Base-by-base conservation (phyloP, 2,888 invertebrate species). In the Ectemnius continuus region DNA sequence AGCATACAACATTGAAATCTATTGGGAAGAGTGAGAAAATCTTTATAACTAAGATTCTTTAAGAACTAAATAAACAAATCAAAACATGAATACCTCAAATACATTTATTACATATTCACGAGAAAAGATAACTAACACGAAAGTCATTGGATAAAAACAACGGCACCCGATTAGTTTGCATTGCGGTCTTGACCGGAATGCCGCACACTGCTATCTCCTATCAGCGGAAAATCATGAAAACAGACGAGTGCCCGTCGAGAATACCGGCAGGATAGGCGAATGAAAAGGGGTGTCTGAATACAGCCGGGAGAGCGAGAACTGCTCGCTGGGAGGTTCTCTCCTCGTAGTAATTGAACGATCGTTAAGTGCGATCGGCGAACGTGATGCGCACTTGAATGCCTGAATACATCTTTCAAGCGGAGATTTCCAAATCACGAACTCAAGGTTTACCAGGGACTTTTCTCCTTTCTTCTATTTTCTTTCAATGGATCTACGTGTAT, bases 111-210 rank as follows among this genome's bases (percentile, higher is more conserved):
- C 3, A 3, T 23, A 23, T 23, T 23, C 23, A 23, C 2, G 23
- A 23, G 23, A 23, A 23, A 23, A 23, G 3, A 3, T 23, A 23
- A 23, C 23, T 23, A 23, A 23, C 23, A 23, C 18, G 47, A 26
- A 57, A 28, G 60, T 16, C 8, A 59, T 52, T 61, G 56, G 76
- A 58, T 67, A 73, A 79, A 80, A 84, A 82, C 81, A 83, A 84
- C 80, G 82, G 86, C 82, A 84, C 83, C 82, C 84, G 85, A 85
- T 83, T 85, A 81, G 82, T 77, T 85, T 84, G 82, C 79, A 78
- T 84, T 84, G 81, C 84, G 81, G 75, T 70, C 77, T 67, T 73
- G 78, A 76, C 67, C 67, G 63, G 6, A 36, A 66, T 68, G 57
- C 46, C 58, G 47, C 65, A 14, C 52, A 52, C 36, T 36, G 18